Base-by-base conservation (phyloP, 2,888 invertebrate species). In the Stenoptilia bipunctidactyla region DNA sequence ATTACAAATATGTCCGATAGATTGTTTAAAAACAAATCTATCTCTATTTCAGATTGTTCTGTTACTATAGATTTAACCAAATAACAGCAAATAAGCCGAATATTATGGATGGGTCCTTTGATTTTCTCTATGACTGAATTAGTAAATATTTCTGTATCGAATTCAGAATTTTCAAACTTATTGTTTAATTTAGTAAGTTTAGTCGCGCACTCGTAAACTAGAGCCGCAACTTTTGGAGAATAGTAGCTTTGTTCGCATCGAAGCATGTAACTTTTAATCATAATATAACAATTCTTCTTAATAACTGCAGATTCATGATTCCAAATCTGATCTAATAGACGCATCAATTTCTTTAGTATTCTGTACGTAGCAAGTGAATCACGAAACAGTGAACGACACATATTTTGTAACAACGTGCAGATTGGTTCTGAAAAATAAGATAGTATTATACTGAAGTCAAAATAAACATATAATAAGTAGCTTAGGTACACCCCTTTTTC, bases 241-340 rank as follows among this genome's bases (percentile, higher is more conserved):
- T 83, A 84, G 47, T 62, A 72, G 38, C 58, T 50, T 15, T 70
- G 71, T 34, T 66, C 60, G 46, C 74, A 73, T 15, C 77, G 58
- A 15, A 66, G 61, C 36, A 82, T 52, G 45, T 76, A 83, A 38
- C 80, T 66, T 42, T 58, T 68, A 4, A 84, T 56, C 77, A 83
- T 80, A 20, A 84, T 83, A 33, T 62, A 52, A 51, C 80, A 76
- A 52, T 85, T 85, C 35, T 71, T 63, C 44, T 64, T 71, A 47
- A 66, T 65, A 13, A 34, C 34, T 4, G 13, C 13, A 37, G 53
- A 59, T 13, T 69, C 63, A 13, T 57, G 49, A 2, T 48, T 38
- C 67, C 72, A 75, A 25, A 83, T 57, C 9, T 52, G 51, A 15
- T 73, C 67, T 8, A 84, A 58, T 44, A 80, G 62, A 36, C 55